These are phyloP conservation scores for Mechanitis mazaeus DNA, from an alignment of 2,888 invertebrate genomes.

Conservation along the genomic window DNA sequence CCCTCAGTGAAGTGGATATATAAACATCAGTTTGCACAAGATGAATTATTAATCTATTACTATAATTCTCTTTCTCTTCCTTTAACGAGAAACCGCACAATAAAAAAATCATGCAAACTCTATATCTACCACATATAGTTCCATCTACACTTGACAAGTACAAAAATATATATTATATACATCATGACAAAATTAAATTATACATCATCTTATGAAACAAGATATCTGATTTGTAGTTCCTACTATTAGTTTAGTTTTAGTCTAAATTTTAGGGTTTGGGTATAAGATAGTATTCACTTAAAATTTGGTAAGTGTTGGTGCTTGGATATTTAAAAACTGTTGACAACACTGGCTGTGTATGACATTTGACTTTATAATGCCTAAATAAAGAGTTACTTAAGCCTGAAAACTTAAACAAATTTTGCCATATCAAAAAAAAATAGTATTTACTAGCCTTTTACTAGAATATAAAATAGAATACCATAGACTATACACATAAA, in stretches of 20 bases:
- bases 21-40: background rate
- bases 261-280: background rate
- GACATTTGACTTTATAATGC: too few relatives aligned
- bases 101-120: background rate
- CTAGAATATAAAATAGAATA: too few relatives aligned
- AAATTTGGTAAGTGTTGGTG: background rate
- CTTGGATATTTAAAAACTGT: background rate
- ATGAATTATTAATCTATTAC: background rate
- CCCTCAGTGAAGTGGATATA: conserved; percentile 31
- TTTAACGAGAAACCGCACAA: background rate
- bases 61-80: background rate
- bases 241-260: background rate
- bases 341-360: too few relatives aligned
- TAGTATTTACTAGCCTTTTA: background rate
- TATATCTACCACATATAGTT: background rate
- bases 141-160: background rate
- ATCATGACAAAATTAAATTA: background rate
- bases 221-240: background rate
- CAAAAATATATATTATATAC: background rate
- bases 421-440: too few relatives aligned
- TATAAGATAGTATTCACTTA: background rate
- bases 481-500: too few relatives aligned
- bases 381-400: too few relatives aligned
- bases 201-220: background rate
- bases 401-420: too few relatives aligned